These are phyloP conservation scores for Paramisgurnus dabryanus DNA, from an alignment of 2,113 vertebrate species.

Conservation along the genomic window DNA sequence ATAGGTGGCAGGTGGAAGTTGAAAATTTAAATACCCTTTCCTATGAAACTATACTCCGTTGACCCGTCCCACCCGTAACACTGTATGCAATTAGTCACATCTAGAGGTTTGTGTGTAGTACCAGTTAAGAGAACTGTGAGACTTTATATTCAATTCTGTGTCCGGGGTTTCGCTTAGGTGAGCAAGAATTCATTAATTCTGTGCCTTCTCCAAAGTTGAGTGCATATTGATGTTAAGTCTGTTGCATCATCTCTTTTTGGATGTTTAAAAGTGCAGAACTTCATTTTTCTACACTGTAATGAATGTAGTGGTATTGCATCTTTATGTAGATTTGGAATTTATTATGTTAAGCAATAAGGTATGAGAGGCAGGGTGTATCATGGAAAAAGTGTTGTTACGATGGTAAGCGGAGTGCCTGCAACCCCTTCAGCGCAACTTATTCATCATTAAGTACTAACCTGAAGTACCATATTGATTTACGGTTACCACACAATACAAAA, in stretches of 20 bases:
- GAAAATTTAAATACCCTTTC: too few species aligned
- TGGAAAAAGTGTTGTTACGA: too few species aligned
- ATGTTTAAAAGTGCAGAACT: not conserved
- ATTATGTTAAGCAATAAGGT: too few species aligned
- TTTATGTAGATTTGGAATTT: too few species aligned
- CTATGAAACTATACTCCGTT: too few species aligned
- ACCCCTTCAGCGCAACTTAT: too few species aligned
- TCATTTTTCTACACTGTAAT: not conserved
- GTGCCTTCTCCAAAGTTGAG: not conserved
- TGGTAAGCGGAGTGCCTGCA: too few species aligned
- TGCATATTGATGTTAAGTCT: not conserved
- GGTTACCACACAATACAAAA: too few species aligned
- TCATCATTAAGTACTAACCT: too few species aligned
- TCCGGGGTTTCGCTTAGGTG: not conserved
- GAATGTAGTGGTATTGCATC: too few species aligned
- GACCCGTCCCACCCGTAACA: slow-evolving; percentile 1
- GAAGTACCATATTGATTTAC: too few species aligned
- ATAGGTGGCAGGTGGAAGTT: not conserved
- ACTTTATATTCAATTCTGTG: not conserved
- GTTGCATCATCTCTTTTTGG: not conserved
- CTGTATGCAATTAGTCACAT: not conserved
- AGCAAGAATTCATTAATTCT: not conserved
- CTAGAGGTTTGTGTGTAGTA: not conserved
- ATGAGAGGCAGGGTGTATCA: too few species aligned
- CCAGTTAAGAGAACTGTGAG: not conserved